These are phyloP conservation scores for Gandaritis pyraliata DNA, from an alignment of 2,888 invertebrate species.

Conservation along the genomic window DNA sequence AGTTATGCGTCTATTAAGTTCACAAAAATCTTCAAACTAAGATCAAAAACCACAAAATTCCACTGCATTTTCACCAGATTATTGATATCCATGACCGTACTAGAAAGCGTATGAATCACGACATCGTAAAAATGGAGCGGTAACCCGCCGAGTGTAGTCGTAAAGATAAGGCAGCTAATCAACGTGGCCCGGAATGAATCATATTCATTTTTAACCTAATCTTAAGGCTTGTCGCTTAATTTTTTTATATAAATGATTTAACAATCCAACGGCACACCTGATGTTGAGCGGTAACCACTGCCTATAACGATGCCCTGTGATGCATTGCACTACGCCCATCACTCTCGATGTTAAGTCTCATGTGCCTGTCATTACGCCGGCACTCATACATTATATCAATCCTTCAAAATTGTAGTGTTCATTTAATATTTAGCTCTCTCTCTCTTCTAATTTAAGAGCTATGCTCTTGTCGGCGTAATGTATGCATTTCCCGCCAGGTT, in stretches of 20 bases:
- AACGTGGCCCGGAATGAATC: conserved; percentile 29
- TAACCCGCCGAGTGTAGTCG: conserved; percentile 19
- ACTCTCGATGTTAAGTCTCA: too few species aligned
- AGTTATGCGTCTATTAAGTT: not conserved
- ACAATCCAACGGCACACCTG: too few species aligned
- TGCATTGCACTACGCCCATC: too few species aligned
- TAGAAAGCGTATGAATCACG: conserved; percentile 37
- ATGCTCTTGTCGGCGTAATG: too few species aligned
- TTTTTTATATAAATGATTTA: too few species aligned
- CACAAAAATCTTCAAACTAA: not conserved
- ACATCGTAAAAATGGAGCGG: conserved; percentile 33
- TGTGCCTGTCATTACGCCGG: too few species aligned
- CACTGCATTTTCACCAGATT: not conserved
- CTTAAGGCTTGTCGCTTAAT: not conserved
- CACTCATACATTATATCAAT: too few species aligned
- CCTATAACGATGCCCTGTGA: too few species aligned
- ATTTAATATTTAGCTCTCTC: too few species aligned
- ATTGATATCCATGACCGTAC: conserved; percentile 13
- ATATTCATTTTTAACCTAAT: conserved; percentile 5
- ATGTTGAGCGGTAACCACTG: too few species aligned
- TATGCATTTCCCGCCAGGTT: too few species aligned
- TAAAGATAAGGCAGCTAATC: conserved; percentile 33
- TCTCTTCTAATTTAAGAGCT: too few species aligned
- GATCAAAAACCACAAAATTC: not conserved
- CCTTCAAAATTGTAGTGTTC: not conserved